These are phyloP conservation scores for Cyanoderma ruficeps DNA, from an alignment of 2,113 vertebrate genomes.

Conservation along the genomic window DNA sequence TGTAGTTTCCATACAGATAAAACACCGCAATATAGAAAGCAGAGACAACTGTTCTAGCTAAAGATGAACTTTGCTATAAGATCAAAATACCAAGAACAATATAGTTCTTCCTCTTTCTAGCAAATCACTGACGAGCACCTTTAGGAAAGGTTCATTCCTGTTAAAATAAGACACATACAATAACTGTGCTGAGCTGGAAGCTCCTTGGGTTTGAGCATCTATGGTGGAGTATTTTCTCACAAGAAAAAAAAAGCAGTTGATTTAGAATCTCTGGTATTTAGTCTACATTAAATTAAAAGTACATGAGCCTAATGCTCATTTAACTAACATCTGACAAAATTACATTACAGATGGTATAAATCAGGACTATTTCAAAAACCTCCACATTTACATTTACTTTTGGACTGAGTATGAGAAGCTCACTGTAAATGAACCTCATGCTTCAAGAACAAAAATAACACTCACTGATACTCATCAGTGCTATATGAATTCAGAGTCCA, in stretches of 20 bases:
- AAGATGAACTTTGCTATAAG: background rate
- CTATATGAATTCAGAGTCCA: background rate
- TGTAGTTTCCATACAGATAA: background rate
- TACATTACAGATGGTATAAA: background rate
- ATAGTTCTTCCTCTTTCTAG: background rate
- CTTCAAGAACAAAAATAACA: background rate
- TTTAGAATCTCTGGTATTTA: background rate
- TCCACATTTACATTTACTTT: background rate
- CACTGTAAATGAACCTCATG: background rate
- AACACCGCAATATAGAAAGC: background rate
- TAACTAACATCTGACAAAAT: background rate
- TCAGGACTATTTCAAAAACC: background rate
- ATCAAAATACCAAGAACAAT: background rate
- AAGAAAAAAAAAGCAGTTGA: background rate
- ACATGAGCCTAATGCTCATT: background rate
- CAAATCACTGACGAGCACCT: background rate
- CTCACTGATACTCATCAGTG: background rate
- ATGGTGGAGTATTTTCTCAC: background rate
- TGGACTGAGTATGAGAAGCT: background rate
- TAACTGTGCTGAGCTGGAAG: background rate
- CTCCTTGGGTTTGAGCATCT: background rate
- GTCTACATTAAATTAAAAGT: background rate
- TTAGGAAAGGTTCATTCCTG: background rate
- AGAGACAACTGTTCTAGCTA: background rate
- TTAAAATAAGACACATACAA: background rate